Evolutionary conservation across 2,113 vertebrate species (phyloP).

Genomic region (Piaya cayana): DNA sequence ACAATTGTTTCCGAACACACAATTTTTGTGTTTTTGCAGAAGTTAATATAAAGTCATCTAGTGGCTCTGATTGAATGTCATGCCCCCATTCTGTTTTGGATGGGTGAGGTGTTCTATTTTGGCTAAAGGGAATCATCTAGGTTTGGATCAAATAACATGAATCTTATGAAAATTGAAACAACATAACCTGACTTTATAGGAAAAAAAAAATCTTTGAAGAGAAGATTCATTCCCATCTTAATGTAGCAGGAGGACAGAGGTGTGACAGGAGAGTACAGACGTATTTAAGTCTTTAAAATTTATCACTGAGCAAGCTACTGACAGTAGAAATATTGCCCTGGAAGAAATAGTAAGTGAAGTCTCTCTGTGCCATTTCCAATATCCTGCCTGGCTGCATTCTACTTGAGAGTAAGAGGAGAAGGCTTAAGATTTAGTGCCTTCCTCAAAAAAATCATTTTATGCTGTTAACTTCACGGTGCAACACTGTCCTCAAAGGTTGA

Average conservation of each 20-base stretch:
- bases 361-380: neutral
- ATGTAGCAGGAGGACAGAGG: neutral
- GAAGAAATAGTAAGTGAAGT: neutral
- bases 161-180: neutral
- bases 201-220: neutral
- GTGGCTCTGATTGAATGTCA: neutral
- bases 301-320: neutral
- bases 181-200: neutral
- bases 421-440: neutral
- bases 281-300: constrained; percentile 10
- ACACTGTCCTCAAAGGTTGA: neutral
- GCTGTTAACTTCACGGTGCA: neutral
- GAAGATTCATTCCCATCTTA: neutral
- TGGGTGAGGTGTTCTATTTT: neutral
- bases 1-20: neutral
- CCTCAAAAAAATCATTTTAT: neutral
- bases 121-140: neutral
- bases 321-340: neutral
- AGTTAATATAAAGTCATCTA: neutral
- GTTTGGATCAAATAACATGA: neutral
- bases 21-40: neutral
- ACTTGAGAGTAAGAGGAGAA: neutral
- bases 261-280: neutral
- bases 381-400: neutral
- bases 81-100: neutral